Conservation (phyloP, 2,888 invertebrate genomes). For the Drosophila glabriapex region DNA sequence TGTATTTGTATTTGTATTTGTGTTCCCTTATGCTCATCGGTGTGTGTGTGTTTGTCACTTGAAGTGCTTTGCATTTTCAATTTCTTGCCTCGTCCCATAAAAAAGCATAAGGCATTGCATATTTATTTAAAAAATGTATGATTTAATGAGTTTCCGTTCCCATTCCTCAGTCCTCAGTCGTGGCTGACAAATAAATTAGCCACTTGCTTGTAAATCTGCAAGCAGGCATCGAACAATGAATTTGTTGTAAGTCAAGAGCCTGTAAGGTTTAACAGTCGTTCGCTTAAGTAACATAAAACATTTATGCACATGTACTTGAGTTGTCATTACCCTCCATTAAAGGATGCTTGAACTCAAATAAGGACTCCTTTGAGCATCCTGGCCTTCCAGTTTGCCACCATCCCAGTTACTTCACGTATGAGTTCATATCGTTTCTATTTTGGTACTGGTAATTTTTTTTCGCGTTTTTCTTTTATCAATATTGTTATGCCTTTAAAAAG, state of each 20-base stretch:
- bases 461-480: constrained; percentile 32
- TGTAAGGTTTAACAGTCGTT: constrained; percentile 30
- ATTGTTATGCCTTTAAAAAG: constrained; percentile 53
- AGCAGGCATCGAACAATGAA: constrained; percentile 22
- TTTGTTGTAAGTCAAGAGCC: constrained; percentile 37
- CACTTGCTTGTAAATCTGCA: constrained; percentile 26
- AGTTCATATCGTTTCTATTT: constrained; percentile 46
- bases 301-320: constrained; percentile 53
- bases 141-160: constrained; percentile 60
- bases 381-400: neutral
- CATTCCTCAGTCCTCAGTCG: neutral
- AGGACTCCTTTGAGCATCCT: constrained; percentile 13
- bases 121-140: constrained; percentile 67
- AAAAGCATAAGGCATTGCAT: constrained; percentile 37
- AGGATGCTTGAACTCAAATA: constrained; percentile 48
- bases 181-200: constrained; percentile 47
- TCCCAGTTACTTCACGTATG: constrained; percentile 6
- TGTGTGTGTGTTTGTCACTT: constrained; percentile 47
- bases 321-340: constrained; percentile 58
- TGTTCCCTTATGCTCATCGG: neutral
- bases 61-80: constrained; percentile 68
- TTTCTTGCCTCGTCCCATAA: constrained; percentile 32
- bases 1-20: constrained; percentile 16
- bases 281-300: constrained; percentile 36
- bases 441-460: constrained; percentile 35